A percentile compares a stretch with the other conserved stretches of the same genome.
Evolutionary conservation across 2,113 vertebrate species (phyloP).

Genomic region (Polypterus bichir): DNA sequence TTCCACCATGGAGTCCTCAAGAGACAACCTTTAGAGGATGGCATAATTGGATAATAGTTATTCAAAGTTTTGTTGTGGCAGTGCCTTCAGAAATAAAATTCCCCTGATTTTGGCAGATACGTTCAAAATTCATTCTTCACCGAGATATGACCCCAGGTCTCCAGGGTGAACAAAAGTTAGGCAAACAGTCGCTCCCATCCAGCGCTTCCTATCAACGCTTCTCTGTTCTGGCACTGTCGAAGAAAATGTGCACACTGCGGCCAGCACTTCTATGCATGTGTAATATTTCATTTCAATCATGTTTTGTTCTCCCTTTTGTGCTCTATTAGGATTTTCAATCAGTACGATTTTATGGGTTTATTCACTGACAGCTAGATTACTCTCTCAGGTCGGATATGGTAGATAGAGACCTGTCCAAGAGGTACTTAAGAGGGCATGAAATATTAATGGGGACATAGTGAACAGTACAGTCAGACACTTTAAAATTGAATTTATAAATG

Average conservation of each 20-base stretch:
- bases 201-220: neutral
- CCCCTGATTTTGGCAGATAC: conserved; percentile 2
- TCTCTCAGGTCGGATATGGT: conserved; percentile 10
- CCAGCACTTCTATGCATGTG: neutral
- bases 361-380: conserved; percentile 8
- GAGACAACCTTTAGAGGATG: too few relatives aligned
- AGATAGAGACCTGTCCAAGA: conserved; percentile 11
- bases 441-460: conserved; percentile 17
- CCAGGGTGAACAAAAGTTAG: conserved; percentile 22
- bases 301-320: conserved; percentile 6
- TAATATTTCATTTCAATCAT: conserved; percentile 9
- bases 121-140: conserved; percentile 3
- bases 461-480: conserved; percentile 9
- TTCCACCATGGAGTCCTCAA: too few relatives aligned
- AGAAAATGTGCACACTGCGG: neutral
- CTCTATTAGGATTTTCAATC: conserved; percentile 9
- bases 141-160: conserved; percentile 5
- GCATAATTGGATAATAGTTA: too few relatives aligned
- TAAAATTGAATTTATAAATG: conserved; percentile 11
- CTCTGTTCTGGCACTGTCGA: conserved; percentile 4
- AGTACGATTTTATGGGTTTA: conserved; percentile 7
- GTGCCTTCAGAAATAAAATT: too few relatives aligned
- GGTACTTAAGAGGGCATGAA: conserved; percentile 16
- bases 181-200: conserved; percentile 20
- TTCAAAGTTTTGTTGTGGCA: too few relatives aligned